Evolutionary conservation across 2,888 invertebrate species (phyloP).

Genomic region (Anagyrus pseudococci): DNA sequence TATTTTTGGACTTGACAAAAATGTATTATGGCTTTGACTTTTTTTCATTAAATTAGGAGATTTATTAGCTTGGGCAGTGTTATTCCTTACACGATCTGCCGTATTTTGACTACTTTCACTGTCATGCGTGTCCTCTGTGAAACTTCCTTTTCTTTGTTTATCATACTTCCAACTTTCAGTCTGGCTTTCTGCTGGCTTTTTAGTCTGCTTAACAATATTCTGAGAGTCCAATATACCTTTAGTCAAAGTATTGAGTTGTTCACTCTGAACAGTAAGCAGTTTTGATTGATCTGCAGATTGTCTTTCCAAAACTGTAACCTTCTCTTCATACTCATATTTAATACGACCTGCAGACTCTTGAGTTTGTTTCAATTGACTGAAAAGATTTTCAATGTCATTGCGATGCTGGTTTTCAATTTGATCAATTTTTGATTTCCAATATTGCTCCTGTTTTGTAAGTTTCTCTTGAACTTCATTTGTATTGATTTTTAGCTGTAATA

Average conservation of each 20-base stretch:
- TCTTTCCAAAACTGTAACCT: slow-evolving; percentile 51
- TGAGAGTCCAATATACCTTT: slow-evolving; percentile 17
- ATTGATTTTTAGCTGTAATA: slow-evolving; percentile 39
- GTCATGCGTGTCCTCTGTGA: slow-evolving; percentile 9
- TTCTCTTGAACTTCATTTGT: slow-evolving; percentile 51
- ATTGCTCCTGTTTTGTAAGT: slow-evolving; percentile 50
- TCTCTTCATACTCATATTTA: slow-evolving; percentile 51
- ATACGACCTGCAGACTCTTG: slow-evolving; percentile 49
- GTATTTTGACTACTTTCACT: background rate
- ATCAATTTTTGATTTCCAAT: slow-evolving; percentile 56
- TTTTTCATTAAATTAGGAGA: background rate
- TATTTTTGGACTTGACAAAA: slow-evolving; percentile 18
- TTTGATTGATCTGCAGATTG: slow-evolving; percentile 48
- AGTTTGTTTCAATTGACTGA: slow-evolving; percentile 50
- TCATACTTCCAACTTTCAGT: no score
- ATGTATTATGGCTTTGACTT: slow-evolving; percentile 5
- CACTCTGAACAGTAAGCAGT: slow-evolving; percentile 49
- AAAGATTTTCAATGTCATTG: slow-evolving; percentile 53
- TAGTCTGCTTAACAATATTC: background rate
- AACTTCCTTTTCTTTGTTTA: slow-evolving; percentile 3
- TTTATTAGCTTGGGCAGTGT: background rate
- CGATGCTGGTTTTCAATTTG: slow-evolving; percentile 53
- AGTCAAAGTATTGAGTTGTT: slow-evolving; percentile 43
- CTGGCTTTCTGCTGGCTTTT: slow-evolving; percentile 3
- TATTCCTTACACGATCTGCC: background rate